Evolutionary conservation across 2,113 vertebrate genomes (phyloP).

Genomic region (Oncorhynchus masou): DNA sequence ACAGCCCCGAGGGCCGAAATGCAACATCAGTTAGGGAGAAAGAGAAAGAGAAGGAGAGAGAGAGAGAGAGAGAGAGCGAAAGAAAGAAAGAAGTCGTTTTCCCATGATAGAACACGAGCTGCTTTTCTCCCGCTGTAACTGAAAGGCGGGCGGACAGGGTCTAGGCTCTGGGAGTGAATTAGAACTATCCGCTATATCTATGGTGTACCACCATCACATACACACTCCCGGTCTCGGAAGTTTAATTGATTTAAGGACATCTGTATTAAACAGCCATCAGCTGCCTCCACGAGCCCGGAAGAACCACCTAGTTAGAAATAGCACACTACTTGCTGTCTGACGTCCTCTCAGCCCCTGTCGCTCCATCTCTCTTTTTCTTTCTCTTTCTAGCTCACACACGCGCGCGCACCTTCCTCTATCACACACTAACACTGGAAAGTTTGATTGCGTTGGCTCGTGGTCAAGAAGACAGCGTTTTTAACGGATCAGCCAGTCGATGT

Average conservation of each 20-base stretch:
- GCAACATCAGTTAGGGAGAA: too few species aligned
- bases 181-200: background rate
- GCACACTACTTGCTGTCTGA: background rate
- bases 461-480: background rate
- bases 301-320: background rate
- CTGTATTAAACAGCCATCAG: background rate
- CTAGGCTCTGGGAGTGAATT: constrained; percentile 34
- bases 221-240: background rate
- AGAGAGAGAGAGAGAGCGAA: background rate
- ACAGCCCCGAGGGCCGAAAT: background rate
- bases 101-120: background rate
- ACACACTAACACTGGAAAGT: background rate
- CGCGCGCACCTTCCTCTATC: background rate
- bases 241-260: background rate
- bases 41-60: too few species aligned
- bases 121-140: too few species aligned
- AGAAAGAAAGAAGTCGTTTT: background rate
- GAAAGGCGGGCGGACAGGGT: constrained; percentile 1
- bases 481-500: background rate
- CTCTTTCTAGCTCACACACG: background rate
- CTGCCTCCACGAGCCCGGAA: background rate
- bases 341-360: background rate
- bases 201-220: constrained; percentile 10
- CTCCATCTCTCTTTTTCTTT: too few species aligned
- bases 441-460: background rate